phyloP scores from a whole-genome alignment of 2,888 invertebrate genomes.

The Byasa hedistus region DNA sequence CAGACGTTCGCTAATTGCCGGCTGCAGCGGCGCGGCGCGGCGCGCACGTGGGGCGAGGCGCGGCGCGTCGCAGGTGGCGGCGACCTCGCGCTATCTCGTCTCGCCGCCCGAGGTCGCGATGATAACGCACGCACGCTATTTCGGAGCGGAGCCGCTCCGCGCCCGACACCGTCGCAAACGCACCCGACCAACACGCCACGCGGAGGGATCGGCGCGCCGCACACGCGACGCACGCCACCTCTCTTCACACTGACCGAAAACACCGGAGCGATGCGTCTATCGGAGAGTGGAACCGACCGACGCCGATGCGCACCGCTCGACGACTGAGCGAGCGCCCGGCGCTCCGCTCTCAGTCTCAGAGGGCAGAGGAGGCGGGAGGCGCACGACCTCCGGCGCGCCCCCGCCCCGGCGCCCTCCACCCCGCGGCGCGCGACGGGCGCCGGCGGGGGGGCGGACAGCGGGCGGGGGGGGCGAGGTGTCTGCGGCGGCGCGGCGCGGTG shows the following conservation, averaged over 20 bases:
- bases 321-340: too few species aligned
- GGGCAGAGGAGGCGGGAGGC: conserved; percentile 65
- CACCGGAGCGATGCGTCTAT: conserved; percentile 35
- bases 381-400: conserved; percentile 71
- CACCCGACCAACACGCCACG: conserved; percentile 55
- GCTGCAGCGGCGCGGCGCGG: conserved; percentile 46
- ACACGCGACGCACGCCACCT: conserved; percentile 41
- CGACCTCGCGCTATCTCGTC: conserved; percentile 77
- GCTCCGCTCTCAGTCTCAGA: conserved; percentile 48
- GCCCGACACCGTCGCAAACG: conserved; percentile 69
- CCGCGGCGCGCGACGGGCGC: conserved; percentile 52
- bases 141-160: conserved; percentile 53
- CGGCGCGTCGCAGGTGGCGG: conserved; percentile 60
- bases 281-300: conserved; percentile 50
- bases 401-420: conserved; percentile 53
- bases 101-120: conserved; percentile 73
- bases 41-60: conserved; percentile 66
- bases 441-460: conserved; percentile 44
- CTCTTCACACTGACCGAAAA: conserved; percentile 20
- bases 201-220: conserved; percentile 39
- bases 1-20: conserved; percentile 45
- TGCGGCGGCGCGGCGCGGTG: conserved; percentile 48
- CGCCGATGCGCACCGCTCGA: conserved; percentile 74
- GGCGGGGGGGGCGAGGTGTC: conserved; percentile 34
- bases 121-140: conserved; percentile 78